These are phyloP conservation scores for Elgaria multicarinata DNA, from an alignment of 2,113 vertebrate genomes.

Conservation along the genomic window DNA sequence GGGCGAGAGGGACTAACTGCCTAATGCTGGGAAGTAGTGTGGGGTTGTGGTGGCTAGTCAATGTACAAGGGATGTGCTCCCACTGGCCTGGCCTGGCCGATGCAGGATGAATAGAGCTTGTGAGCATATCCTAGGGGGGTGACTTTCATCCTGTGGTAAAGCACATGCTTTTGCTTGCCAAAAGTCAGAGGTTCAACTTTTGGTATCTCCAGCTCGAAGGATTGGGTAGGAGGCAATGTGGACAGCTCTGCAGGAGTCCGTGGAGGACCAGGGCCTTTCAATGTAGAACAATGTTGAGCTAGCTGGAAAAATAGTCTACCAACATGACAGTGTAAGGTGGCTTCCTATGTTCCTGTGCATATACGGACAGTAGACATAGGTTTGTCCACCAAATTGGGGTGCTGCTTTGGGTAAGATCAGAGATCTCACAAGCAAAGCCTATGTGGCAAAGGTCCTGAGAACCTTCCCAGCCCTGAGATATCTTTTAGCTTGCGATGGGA, in stretches of 20 bases:
- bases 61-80: too few relatives aligned
- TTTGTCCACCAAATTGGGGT: not conserved
- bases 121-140: too few relatives aligned
- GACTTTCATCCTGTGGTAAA: too few relatives aligned
- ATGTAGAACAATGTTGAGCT: not conserved
- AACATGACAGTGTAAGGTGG: too few relatives aligned
- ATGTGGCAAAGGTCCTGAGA: not conserved
- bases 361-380: not conserved
- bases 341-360: not conserved
- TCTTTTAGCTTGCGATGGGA: not conserved
- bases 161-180: too few relatives aligned
- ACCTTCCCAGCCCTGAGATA: not conserved
- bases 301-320: not conserved
- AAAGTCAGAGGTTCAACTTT: too few relatives aligned
- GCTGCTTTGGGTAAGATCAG: not conserved
- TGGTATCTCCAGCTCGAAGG: not conserved
- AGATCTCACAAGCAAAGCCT: not conserved
- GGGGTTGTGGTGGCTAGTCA: not conserved
- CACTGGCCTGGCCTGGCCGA: too few relatives aligned
- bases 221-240: not conserved
- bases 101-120: too few relatives aligned
- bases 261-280: not conserved
- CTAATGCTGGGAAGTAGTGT: not conserved
- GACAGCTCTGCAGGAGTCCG: not conserved
- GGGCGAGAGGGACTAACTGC: not conserved